These are phyloP conservation scores for Spilogale gracilis DNA, from an alignment of 2,113 vertebrate genomes.

Conservation along the genomic window DNA sequence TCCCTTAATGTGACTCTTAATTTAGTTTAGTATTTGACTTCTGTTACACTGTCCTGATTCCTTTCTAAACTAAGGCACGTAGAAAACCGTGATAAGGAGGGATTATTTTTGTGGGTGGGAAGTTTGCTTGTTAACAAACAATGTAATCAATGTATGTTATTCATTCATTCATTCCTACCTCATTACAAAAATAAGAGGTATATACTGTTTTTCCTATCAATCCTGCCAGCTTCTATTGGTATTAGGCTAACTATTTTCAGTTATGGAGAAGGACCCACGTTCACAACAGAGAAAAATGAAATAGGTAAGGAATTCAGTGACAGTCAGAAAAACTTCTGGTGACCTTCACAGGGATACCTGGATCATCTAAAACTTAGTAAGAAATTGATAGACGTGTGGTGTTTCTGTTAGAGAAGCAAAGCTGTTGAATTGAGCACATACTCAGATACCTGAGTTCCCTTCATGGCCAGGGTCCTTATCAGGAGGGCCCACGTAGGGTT, in stretches of 20 bases:
- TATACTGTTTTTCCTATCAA: neutral
- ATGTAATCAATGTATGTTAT: neutral
- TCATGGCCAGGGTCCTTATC: neutral
- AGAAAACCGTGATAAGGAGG: neutral
- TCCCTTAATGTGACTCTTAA: neutral
- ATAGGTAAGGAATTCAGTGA: neutral
- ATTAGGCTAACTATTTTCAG: neutral
- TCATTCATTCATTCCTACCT: constrained; percentile 5
- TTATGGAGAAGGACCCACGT: neutral
- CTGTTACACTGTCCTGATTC: neutral
- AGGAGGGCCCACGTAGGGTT: neutral
- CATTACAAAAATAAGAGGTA: neutral
- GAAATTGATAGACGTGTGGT: neutral
- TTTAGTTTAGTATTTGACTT: constrained; percentile 3
- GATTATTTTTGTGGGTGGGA: constrained; percentile 40
- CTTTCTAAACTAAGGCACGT: neutral
- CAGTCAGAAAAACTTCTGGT: neutral
- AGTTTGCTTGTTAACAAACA: neutral
- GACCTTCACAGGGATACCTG: neutral
- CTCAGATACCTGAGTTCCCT: neutral
- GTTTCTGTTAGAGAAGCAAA: constrained; percentile 1
- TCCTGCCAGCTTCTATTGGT: neutral
- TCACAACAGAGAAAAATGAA: constrained; percentile 2
- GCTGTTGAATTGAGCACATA: neutral
- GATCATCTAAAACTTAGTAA: neutral